Evolutionary conservation across 2,797 vertebrate species (phyloP), one percentile per base, ranked within the genome.

Genomic region (Parauchenoglanis ngamensis): DNA sequence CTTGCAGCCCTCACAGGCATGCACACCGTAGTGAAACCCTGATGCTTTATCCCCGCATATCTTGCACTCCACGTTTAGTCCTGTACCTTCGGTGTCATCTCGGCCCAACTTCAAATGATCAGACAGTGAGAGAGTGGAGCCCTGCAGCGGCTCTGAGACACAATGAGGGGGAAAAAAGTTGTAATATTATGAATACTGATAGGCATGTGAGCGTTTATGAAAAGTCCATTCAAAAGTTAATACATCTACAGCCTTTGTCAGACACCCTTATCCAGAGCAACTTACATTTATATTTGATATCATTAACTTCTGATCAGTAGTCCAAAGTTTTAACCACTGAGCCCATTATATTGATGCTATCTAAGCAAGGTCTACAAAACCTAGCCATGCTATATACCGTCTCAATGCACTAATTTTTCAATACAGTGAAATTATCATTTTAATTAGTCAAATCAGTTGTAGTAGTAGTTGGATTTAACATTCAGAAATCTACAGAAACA

Each of bases 1-100:
- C 98, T 99, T 99, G 92, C 98, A 99, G 87, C 98, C 98, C 93
- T 99, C 98, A 0, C 98, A 99, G 25, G 98, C 98, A 0, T 99
- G 98, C 46, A 99, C 98, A 0, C 98, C 98, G 0, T 99, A 99
- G 95, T 99, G 98, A 92, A 99, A 99, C 52, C 98, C 98, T 0
- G 98, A 99, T 77, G 98, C 98, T 94, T 97, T 98, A 95, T 99
- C 98, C 80, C 98, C 98, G 0, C 98, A 99, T 92, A 99, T 97
- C 81, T 98, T 97, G 92, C 98, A 99, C 93, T 99, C 98, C 92
- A 99, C 96, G 0, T 95, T 98, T 92, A 99, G 96, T 1, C 95
- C 96, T 61, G 96, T 87, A 5, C 92, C 92, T 0, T 95, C 85
- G 63, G 92, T 92, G 84, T 97, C 97, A 35, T 98, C 97, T 10